Percentiles rank a stretch among this genome's conserved stretches.
Conservation (phyloP, 2,113 vertebrate species). For the Paralichthys olivaceus region DNA sequence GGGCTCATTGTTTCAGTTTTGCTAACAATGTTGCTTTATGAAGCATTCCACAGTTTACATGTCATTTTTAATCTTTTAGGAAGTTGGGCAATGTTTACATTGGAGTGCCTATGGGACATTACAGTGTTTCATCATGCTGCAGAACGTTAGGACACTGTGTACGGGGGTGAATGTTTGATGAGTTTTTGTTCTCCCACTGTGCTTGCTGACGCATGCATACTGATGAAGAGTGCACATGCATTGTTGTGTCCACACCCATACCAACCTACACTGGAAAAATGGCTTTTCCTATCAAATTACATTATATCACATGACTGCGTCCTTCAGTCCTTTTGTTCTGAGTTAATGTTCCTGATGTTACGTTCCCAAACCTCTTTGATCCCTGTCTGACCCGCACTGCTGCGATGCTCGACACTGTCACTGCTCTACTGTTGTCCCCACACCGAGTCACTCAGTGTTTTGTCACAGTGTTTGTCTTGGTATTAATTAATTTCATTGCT, state of each 20-base stretch:
- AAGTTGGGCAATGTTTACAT: conserved; percentile 10
- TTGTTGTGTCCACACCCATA: conserved; percentile 40
- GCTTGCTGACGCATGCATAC: conserved; percentile 20
- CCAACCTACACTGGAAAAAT: conserved; percentile 31
- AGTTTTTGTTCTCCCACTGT: conserved; percentile 41
- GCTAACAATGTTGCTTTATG: background rate
- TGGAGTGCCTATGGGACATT: background rate
- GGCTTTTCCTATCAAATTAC: conserved; percentile 69
- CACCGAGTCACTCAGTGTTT: background rate
- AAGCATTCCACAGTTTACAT: background rate
- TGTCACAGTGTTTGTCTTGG: background rate
- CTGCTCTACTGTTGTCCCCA: conserved; percentile 4
- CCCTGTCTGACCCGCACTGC: conserved; percentile 39
- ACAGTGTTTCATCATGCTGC: conserved; percentile 13
- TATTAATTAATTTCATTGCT: background rate
- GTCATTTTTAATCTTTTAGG: background rate
- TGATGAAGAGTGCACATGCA: conserved; percentile 20
- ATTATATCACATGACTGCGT: conserved; percentile 75
- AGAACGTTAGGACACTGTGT: conserved; percentile 31
- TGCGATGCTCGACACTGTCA: background rate
- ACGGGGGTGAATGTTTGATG: conserved; percentile 42
- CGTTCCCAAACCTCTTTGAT: conserved; percentile 56
- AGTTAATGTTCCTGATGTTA: conserved; percentile 44
- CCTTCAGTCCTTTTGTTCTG: conserved; percentile 48
- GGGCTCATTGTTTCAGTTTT: conserved; percentile 1